These are phyloP conservation scores for Cryptops parisi DNA, from an alignment of 2,888 invertebrate genomes.

Conservation along the genomic window DNA sequence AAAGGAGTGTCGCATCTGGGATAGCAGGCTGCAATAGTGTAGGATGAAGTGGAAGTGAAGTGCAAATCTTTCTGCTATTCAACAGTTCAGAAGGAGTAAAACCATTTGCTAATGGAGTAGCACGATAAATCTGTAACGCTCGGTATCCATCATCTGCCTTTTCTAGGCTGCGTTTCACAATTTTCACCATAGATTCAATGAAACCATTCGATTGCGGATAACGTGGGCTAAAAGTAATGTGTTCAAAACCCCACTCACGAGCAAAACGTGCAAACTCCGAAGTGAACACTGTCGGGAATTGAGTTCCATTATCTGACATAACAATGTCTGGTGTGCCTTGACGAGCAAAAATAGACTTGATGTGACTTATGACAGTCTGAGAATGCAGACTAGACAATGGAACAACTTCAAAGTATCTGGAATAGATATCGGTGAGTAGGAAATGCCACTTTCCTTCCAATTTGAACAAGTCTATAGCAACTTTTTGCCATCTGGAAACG, in stretches of 20 bases:
- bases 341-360: slow-evolving; percentile 4
- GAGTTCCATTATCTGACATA: not conserved
- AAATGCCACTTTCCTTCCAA: not conserved
- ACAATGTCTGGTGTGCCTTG: slow-evolving; percentile 4
- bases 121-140: not conserved
- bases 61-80: not conserved
- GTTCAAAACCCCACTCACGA: not conserved
- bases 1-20: not conserved
- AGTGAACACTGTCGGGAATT: not conserved
- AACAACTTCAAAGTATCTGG: not conserved
- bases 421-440: not conserved
- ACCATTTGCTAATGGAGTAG: slow-evolving; percentile 3
- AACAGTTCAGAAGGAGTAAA: not conserved
- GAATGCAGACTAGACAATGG: not conserved
- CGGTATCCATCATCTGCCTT: not conserved
- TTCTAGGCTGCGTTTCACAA: not conserved
- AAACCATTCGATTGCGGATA: slow-evolving; percentile 7
- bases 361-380: not conserved
- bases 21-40: not conserved
- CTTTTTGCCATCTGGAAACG: too few species aligned
- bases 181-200: slow-evolving; percentile 1
- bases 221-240: not conserved
- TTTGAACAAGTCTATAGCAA: too few species aligned
- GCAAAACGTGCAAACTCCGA: not conserved
- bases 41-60: not conserved